phyloP scores from a whole-genome alignment of 1,140 invertebrate species.

The Olivierus martensii region DNA sequence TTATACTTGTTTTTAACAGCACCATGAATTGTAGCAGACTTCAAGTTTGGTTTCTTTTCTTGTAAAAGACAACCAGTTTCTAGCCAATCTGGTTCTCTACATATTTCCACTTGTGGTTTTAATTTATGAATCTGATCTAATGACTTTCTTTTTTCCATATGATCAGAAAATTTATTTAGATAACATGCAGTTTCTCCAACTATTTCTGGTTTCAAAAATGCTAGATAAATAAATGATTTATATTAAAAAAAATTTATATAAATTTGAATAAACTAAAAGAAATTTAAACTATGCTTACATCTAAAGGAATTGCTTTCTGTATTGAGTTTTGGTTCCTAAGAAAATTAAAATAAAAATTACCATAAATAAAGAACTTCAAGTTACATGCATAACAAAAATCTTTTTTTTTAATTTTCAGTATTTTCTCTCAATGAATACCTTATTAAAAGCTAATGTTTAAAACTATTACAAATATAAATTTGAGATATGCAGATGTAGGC shows the following conservation, averaged over 20 bases:
- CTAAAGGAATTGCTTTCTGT: slow-evolving; percentile 4
- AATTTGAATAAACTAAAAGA: too few species aligned
- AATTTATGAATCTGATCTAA: slow-evolving; percentile 11
- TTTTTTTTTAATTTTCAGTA: too few species aligned
- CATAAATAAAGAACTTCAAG: too few species aligned
- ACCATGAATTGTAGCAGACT: slow-evolving; percentile 7
- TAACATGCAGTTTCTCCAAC: slow-evolving; percentile 7
- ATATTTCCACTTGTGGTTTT: slow-evolving; percentile 2
- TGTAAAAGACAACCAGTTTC: slow-evolving; percentile 6
- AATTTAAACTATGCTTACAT: slow-evolving; percentile 7
- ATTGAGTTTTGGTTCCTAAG: slow-evolving; percentile 15
- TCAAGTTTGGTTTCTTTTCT: slow-evolving; percentile 1
- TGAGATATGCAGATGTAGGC: too few species aligned
- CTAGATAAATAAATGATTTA: neutral
- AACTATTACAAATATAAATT: too few species aligned
- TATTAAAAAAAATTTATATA: neutral
- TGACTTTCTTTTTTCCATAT: slow-evolving; percentile 3
- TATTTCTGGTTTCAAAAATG: slow-evolving; percentile 12
- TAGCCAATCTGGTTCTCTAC: slow-evolving; percentile 9
- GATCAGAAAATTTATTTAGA: slow-evolving; percentile 7
- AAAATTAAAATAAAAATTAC: neutral
- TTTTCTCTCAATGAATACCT: too few species aligned
- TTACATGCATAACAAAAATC: too few species aligned
- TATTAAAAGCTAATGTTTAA: too few species aligned
- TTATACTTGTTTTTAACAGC: neutral